phyloP scores from a whole-genome alignment of 2,113 vertebrate species.

The Tauraco erythrolophus region DNA sequence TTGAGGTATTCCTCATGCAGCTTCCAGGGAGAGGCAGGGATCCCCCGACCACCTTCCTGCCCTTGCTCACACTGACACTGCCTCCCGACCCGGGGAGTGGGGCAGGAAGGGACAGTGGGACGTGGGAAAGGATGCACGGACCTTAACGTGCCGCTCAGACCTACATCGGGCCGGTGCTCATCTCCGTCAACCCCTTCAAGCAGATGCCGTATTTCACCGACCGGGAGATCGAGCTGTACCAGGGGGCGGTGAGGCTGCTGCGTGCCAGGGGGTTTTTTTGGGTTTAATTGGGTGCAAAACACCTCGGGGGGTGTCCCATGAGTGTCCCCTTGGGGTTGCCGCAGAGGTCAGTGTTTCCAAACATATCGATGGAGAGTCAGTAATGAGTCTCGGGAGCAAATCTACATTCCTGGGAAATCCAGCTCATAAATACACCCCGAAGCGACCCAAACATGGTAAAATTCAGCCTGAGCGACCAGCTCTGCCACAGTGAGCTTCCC shows the following conservation, averaged over 20 bases:
- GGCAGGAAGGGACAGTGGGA: background rate
- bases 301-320: background rate
- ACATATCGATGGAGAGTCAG: background rate
- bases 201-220: conserved; percentile 99
- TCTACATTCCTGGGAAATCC: background rate
- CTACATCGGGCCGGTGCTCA: conserved; percentile 94
- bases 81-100: background rate
- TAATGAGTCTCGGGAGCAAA: background rate
- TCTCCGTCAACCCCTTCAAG: conserved; percentile 97
- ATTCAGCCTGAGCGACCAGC: accelerated
- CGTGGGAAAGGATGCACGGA: background rate
- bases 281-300: background rate
- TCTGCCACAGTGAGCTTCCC: background rate
- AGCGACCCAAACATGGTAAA: background rate
- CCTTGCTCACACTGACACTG: accelerated
- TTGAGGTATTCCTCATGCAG: accelerated
- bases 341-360: background rate
- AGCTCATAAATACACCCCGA: background rate
- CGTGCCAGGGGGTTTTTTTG: accelerated
- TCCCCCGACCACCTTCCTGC: background rate
- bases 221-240: conserved; percentile 92
- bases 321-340: background rate
- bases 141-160: conserved; percentile 83
- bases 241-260: conserved; percentile 90
- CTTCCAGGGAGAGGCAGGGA: background rate